A percentile compares a stretch with the other conserved stretches of the same genome.
Evolutionary conservation across 2,797 vertebrate genomes (phyloP).

Genomic region (Oophaga sylvatica): DNA sequence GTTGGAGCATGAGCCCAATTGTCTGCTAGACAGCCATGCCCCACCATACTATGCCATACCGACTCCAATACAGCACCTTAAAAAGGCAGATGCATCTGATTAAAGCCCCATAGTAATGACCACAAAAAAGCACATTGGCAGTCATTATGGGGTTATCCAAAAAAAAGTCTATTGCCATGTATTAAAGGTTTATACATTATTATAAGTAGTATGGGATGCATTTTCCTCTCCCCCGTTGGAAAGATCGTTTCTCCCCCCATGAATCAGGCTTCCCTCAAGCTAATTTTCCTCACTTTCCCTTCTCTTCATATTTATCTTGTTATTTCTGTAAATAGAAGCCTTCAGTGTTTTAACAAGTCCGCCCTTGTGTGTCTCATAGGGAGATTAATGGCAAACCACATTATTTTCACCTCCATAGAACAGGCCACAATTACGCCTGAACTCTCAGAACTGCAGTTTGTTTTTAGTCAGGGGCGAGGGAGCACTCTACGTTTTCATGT

Average conservation of each 20-base stretch:
- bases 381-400: constrained; percentile 79
- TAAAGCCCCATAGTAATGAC: too few species aligned
- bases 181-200: too few species aligned
- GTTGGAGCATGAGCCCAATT: too few species aligned
- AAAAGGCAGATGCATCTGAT: too few species aligned
- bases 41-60: too few species aligned
- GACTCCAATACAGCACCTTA: too few species aligned
- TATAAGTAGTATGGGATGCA: too few species aligned
- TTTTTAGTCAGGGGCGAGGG: constrained; percentile 64
- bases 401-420: constrained; percentile 73
- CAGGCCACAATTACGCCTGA: constrained; percentile 71
- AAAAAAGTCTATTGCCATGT: too few species aligned
- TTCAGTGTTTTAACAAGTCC: constrained; percentile 78
- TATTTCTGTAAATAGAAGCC: constrained; percentile 81
- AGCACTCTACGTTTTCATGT: constrained; percentile 38
- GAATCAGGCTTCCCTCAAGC: constrained; percentile 70
- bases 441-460: constrained; percentile 69
- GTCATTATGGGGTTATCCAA: too few species aligned
- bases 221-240: constrained; percentile 13
- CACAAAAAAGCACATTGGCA: too few species aligned
- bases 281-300: constrained; percentile 66
- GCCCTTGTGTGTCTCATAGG: constrained; percentile 74
- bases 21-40: too few species aligned
- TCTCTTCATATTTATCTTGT: constrained; percentile 68
- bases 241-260: constrained; percentile 67